Base-by-base conservation (phyloP, 2,797 vertebrate species). In the Botia kubotai region DNA sequence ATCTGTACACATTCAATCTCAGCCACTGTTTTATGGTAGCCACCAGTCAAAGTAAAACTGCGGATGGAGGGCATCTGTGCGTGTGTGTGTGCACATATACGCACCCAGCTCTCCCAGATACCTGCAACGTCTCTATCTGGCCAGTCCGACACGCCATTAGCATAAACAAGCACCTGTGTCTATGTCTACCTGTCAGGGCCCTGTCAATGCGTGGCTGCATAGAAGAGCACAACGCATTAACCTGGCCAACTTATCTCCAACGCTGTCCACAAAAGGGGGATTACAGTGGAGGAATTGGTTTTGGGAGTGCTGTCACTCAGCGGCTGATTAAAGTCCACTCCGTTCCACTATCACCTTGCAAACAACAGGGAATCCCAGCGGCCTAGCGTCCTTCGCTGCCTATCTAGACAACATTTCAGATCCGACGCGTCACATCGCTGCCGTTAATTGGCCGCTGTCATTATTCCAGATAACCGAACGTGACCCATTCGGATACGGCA, bases 151-250 rank as follows among this genome's bases (percentile, higher is more conserved):
- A 81, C 69, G 67, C 76, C 75, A 90, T 90, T 90, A 88, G 86
- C 89, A 90, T 90, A 90, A 89, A 90, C 87, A 89, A 87, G 85
- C 85, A 79, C 80, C 84, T 72, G 85, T 84, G 80, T 84, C 89
- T 78, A 79, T 87, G 86, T 88, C 86, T 75, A 77, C 72, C 75
- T 88, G 88, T 87, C 89, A 89, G 79, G 53, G 80, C 72, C 79
- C 74, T 87, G 85, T 91, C 88, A 88, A 76, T 26, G 73, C 4
- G 19, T 71, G 70, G 80, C 86, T 50, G 65, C 83, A 86, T 83
- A 86, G 79, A 77, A 86, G 82, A 87, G 85, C 85, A 82, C 72
- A 70, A 83, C 85, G 84, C 88, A 89, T 85, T 90, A 90, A 90
- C 88, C 89, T 75, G 43, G 81, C 67, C 71, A 86, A 87, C 85